A percentile compares a stretch with the other conserved stretches of the same genome.
phyloP scores from a whole-genome alignment of 2,113 vertebrate species.

The Ramphastos sulfuratus region DNA sequence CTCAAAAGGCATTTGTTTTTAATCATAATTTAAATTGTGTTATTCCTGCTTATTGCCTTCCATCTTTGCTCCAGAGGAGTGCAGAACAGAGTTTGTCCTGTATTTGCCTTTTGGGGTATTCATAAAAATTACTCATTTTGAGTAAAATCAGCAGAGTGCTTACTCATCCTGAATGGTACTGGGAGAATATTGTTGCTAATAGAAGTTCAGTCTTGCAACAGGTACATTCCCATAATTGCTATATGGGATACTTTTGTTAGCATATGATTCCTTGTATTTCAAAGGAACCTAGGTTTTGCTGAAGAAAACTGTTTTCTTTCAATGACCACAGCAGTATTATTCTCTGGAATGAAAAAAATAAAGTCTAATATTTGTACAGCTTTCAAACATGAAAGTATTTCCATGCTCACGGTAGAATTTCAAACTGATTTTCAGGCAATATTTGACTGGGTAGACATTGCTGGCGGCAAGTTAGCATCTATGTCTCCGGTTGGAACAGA shows the following conservation, averaged over 20 bases:
- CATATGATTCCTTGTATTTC: background rate
- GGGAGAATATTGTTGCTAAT: background rate
- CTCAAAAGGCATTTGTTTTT: background rate
- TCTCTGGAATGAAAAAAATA: background rate
- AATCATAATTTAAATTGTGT: background rate
- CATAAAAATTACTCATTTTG: background rate
- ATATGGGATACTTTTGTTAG: background rate
- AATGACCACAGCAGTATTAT: background rate
- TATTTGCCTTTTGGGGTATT: background rate
- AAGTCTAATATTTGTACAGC: background rate
- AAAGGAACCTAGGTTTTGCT: background rate
- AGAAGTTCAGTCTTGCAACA: background rate
- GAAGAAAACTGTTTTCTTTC: background rate
- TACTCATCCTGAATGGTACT: background rate
- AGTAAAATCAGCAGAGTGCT: background rate
- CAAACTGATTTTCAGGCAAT: slow-evolving; percentile 82
- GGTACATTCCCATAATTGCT: background rate
- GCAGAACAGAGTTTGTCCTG: background rate
- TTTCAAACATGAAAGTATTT: background rate
- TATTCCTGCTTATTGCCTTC: background rate
- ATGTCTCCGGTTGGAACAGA: slow-evolving; percentile 97
- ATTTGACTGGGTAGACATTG: slow-evolving; percentile 98
- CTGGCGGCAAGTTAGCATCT: slow-evolving; percentile 90
- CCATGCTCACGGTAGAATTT: background rate
- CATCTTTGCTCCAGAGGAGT: background rate